These are phyloP conservation scores for Mesodorylaimus sp. DNA, from an alignment of 2,888 invertebrate genomes.

Conservation along the genomic window DNA sequence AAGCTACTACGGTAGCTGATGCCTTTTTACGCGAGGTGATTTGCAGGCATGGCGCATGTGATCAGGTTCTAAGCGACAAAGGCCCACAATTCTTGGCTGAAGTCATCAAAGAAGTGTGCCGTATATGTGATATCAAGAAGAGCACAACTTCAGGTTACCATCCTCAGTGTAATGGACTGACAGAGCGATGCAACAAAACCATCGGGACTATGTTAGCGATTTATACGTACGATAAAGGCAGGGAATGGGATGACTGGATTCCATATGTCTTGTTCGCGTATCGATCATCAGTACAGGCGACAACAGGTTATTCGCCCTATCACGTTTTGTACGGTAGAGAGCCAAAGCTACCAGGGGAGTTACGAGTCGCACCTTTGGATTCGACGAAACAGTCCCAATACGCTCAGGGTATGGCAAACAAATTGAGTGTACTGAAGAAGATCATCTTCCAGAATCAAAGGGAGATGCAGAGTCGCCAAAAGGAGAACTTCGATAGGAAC, in stretches of 20 bases:
- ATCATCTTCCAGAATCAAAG: too few relatives aligned
- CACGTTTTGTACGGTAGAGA: neutral
- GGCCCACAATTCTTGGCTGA: neutral
- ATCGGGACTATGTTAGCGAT: neutral
- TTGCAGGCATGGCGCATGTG: neutral
- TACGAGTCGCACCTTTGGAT: too few relatives aligned
- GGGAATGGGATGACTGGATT: neutral
- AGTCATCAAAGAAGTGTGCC: neutral
- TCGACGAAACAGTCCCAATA: too few relatives aligned
- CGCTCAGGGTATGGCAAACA: too few relatives aligned
- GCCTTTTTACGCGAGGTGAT: neutral
- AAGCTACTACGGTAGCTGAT: neutral
- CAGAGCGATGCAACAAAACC: neutral
- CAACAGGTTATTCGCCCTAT: neutral
- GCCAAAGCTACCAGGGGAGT: neutral
- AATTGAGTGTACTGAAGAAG: too few relatives aligned
- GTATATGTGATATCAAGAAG: neutral
- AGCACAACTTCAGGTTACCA: neutral
- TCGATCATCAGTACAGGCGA: neutral
- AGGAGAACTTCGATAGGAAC: too few relatives aligned
- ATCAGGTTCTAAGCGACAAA: neutral
- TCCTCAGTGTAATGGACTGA: neutral
- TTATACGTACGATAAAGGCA: neutral
- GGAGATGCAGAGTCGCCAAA: too few relatives aligned
- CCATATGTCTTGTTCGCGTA: neutral